Evolutionary conservation across 1,140 invertebrate genomes (phyloP), one percentile per base, ranked within the genome.

Genomic region (Cotesia glomerata): DNA sequence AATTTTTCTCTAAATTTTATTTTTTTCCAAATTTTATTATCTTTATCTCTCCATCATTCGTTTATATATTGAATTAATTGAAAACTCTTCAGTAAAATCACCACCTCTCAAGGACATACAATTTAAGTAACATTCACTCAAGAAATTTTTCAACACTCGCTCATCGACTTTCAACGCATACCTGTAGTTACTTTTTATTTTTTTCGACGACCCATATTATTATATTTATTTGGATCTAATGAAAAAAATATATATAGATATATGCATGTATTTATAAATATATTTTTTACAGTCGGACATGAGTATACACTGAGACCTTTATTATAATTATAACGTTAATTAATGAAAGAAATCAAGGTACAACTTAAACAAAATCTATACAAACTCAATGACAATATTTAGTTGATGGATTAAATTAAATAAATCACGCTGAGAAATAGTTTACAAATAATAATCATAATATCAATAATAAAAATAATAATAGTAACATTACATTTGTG

Each of bases 31-130:
- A 54, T 67, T 7, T 45, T 61, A 34, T 67, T 49, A 34, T 65
- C n/a, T 54, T 54, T 56, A 35, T 63, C 36, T 45, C 14, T 62
- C 45, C 45, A 5, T 45, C 9, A 61, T 45, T 63, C 16, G 35
- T 35, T 36, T n/a, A 45, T 35, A 61, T 36, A 61, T 13, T 39
- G 3, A 39, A 39, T 39, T 39, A 39, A 39, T 39, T 9, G 36
- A 1, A 39, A 39, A 39, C 9, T 39, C 9, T 39, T 2, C 3
- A 69, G 5, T 58, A 52, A 16, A 51, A 18, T 34, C 69, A 77
- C 71, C 59, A 73, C 68, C n/a, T 77, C 69, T 73, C 71, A 77
- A 79, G 58, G 68, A 72, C 72, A 73, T 69, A 74, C 54, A 75
- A 63, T 51, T 54, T 74, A 74, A 77, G 69, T 72, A 65, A 74